Evolutionary conservation across 2,113 vertebrate species (phyloP).

Genomic region (Solea solea): DNA sequence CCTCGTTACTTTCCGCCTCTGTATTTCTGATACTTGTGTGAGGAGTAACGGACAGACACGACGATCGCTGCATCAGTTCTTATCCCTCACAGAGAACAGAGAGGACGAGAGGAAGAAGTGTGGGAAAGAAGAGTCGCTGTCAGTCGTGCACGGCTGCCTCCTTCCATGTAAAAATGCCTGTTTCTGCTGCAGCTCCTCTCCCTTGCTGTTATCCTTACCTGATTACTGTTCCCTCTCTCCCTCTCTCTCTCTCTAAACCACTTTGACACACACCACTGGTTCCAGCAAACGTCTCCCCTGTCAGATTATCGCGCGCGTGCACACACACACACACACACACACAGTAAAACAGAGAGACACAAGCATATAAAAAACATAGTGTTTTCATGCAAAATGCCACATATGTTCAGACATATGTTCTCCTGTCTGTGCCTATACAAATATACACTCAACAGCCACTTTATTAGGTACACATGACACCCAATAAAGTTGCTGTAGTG

Average conservation of each 20-base stretch:
- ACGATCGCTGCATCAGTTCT: not conserved
- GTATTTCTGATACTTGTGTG: too few relatives aligned
- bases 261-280: slow-evolving; percentile 78
- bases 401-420: slow-evolving; percentile 9
- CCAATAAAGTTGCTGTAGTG: too few relatives aligned
- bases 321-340: slow-evolving; percentile 23
- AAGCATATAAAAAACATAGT: slow-evolving; percentile 22
- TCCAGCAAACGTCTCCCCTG: slow-evolving; percentile 77
- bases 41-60: too few relatives aligned
- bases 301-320: slow-evolving; percentile 73
- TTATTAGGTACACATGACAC: too few relatives aligned
- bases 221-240: slow-evolving; percentile 60
- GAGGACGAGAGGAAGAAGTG: slow-evolving; percentile 26
- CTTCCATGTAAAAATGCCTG: slow-evolving; percentile 63
- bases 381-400: slow-evolving; percentile 25
- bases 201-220: slow-evolving; percentile 66
- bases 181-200: slow-evolving; percentile 71
- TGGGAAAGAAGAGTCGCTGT: slow-evolving; percentile 57
- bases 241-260: slow-evolving; percentile 58
- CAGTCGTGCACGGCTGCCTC: slow-evolving; percentile 72
- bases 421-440: slow-evolving; percentile 11
- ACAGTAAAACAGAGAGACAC: not conserved
- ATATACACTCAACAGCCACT: not conserved
- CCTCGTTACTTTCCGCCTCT: too few relatives aligned
- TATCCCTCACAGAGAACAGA: not conserved